phyloP scores from a whole-genome alignment of 2,113 vertebrate genomes.

The Felis catus region F.catus_Fca126_mat1.0 CM031419.1:3088501-3089000 shows the following conservation, averaged over 20 bases:
- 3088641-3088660: not conserved
- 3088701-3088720: rapidly evolving
- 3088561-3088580: not conserved
- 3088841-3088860: not conserved
- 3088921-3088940: not conserved
- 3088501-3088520: not conserved
- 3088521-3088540: not conserved
- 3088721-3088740: not conserved
- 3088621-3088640: not conserved
- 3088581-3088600: rapidly evolving
- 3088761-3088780: not conserved
- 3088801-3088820: not conserved
- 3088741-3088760: not conserved
- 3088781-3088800: not conserved
- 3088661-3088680: not conserved
- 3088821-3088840: not conserved
- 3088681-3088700: not conserved
- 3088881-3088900: too few relatives aligned
- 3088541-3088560: not conserved
- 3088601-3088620: not conserved
- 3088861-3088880: not conserved
- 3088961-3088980: not conserved
- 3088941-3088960: not conserved
- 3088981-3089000: not conserved
- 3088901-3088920: not conserved